Conservation (phyloP, 2,888 invertebrate genomes). For the Melanostoma mellinum region DNA sequence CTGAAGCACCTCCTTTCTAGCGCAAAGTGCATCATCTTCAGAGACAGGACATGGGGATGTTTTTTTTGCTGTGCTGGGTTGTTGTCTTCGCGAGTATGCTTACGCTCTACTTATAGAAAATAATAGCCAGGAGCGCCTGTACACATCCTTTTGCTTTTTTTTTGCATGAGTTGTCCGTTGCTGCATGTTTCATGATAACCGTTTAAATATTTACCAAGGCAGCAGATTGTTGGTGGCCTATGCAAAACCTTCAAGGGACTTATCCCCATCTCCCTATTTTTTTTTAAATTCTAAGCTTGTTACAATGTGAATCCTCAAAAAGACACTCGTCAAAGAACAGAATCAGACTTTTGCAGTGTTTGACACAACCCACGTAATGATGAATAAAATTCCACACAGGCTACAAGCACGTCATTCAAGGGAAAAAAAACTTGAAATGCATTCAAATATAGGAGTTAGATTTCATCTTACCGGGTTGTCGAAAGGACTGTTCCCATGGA, state of each 20-base stretch:
- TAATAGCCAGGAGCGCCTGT: slow-evolving; percentile 33
- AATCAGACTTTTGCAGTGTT: slow-evolving; percentile 22
- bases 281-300: too few species aligned
- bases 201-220: slow-evolving; percentile 8
- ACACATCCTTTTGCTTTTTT: slow-evolving; percentile 2
- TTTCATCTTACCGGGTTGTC: slow-evolving; percentile 34
- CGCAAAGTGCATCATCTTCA: slow-evolving; percentile 2
- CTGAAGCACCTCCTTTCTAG: slow-evolving; percentile 15
- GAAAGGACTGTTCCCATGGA: slow-evolving; percentile 12
- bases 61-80: slow-evolving; percentile 31
- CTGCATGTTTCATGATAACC: slow-evolving; percentile 52
- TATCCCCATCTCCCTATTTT: too few species aligned
- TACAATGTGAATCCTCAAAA: too few species aligned
- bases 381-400: neutral
- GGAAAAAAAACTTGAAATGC: slow-evolving; percentile 24
- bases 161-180: slow-evolving; percentile 45
- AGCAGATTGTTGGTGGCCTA: neutral
- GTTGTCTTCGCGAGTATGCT: slow-evolving; percentile 37
- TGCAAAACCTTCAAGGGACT: neutral
- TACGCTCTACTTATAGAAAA: slow-evolving; percentile 56
- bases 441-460: slow-evolving; percentile 48
- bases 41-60: slow-evolving; percentile 23
- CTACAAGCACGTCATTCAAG: slow-evolving; percentile 21
- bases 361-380: slow-evolving; percentile 24
- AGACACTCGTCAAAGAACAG: neutral